Conservation (phyloP, 2,797 vertebrate species). For the Hypotaenidia okinawae region DNA sequence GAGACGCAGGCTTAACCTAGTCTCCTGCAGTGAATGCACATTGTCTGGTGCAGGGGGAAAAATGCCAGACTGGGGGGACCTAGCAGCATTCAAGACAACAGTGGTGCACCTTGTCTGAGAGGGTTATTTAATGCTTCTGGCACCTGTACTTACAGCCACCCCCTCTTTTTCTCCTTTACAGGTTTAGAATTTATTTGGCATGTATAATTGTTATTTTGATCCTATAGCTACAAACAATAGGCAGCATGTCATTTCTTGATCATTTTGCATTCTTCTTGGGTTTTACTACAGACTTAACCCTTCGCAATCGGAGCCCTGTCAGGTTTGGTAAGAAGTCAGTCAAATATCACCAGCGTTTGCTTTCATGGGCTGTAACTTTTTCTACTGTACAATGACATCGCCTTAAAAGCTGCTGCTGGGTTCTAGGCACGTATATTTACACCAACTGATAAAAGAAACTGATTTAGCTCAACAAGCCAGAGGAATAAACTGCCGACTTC, state of each 20-base stretch:
- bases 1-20: slow-evolving; percentile 91
- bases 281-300: slow-evolving; percentile 75
- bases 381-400: not conserved
- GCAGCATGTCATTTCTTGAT: slow-evolving; percentile 79
- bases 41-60: slow-evolving; percentile 85
- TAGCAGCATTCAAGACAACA: slow-evolving; percentile 81
- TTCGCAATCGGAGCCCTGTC: slow-evolving; percentile 4
- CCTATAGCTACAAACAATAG: slow-evolving; percentile 81
- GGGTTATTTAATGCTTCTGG: slow-evolving; percentile 85
- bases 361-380: not conserved
- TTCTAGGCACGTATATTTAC: not conserved
- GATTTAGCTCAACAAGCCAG: not conserved
- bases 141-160: slow-evolving; percentile 81
- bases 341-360: not conserved
- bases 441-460: not conserved
- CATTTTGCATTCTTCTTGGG: slow-evolving; percentile 73
- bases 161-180: slow-evolving; percentile 75
- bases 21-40: slow-evolving; percentile 91
- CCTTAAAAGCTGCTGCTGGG: not conserved
- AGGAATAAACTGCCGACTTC: not conserved
- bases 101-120: slow-evolving; percentile 82
- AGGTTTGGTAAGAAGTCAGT: not conserved
- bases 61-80: slow-evolving; percentile 81
- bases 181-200: slow-evolving; percentile 85
- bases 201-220: slow-evolving; percentile 85